Base-by-base conservation (phyloP, 2,888 invertebrate species). In the Ethmia dodecea region DNA sequence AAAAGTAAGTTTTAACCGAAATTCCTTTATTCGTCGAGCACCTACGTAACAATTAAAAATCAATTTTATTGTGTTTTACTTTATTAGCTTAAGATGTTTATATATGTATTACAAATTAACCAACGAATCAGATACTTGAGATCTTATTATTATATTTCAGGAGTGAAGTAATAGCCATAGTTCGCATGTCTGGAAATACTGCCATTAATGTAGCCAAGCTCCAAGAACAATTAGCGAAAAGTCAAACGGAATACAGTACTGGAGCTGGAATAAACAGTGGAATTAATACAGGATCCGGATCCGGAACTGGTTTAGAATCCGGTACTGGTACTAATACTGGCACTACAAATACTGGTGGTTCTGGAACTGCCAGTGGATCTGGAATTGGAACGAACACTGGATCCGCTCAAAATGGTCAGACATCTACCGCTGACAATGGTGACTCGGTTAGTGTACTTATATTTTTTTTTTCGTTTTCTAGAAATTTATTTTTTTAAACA, bases 171-270 rank as follows among this genome's bases (percentile, higher is more conserved):
- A 90, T 90, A 27, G 93, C 93, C 1, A 89, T 92, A 4, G 91
- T 93, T 1, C 84, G 90, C 2, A 90, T 91, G 67, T 88, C 89
- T 29, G 89, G 89, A 42, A 89, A 89, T 37, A 87, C 90, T 0
- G 88, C 92, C 14, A 90, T 93, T 1, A 92, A 93, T 54, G 89
- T 93, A 15, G 90, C 91, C n/a, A 89, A 90, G 51, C 89, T 93
- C 36, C 91, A 92, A 60, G 89, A 91, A 45, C 88, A 91, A 40
- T 69, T 90, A 10, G 74, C 79, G 11, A 84, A 78, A 46, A 86
- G 80, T 43, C 74, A 77, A 49, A 80, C 78, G 9, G 65, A 80
- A 22, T 80, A 88, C 62, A 53, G 80, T 1, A 76, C 79, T 35
- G 71, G 69, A 8, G 50, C 58, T n/a, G 57, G 54, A 10, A 57